phyloP scores from a whole-genome alignment of 2,888 invertebrate species.

The Pherbina coryleti region DNA sequence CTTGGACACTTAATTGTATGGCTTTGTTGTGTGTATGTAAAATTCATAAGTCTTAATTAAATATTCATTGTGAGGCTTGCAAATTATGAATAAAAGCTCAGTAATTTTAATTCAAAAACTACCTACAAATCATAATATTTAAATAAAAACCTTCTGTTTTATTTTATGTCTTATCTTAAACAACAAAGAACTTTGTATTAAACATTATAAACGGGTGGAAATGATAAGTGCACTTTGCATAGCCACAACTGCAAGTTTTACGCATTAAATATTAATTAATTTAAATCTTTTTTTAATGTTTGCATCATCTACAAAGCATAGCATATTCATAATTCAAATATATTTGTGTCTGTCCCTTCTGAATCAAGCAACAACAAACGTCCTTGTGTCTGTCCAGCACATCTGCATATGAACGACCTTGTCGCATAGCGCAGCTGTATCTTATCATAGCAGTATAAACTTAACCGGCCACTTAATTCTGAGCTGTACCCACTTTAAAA shows the following conservation, averaged over 20 bases:
- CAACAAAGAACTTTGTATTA: too few species aligned
- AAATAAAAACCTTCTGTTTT: too few species aligned
- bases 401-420: conserved; percentile 36
- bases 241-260: not conserved
- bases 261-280: conserved; percentile 9
- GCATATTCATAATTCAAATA: not conserved
- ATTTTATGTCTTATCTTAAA: too few species aligned
- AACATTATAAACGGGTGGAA: too few species aligned
- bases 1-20: too few species aligned
- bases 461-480: not conserved
- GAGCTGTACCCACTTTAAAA: not conserved
- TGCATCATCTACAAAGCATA: not conserved
- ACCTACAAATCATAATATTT: too few species aligned
- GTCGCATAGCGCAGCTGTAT: conserved; percentile 26
- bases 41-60: too few species aligned
- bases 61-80: not conserved
- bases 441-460: not conserved
- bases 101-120: too few species aligned
- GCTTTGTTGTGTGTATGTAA: too few species aligned
- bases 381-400: conserved; percentile 12
- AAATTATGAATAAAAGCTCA: too few species aligned
- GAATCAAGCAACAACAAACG: not conserved
- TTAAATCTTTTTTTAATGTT: conserved; percentile 19
- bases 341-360: conserved; percentile 1
- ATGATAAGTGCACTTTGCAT: too few species aligned